phyloP scores from a whole-genome alignment of 2,888 invertebrate species.

The Steinernema scapterisci region DNA sequence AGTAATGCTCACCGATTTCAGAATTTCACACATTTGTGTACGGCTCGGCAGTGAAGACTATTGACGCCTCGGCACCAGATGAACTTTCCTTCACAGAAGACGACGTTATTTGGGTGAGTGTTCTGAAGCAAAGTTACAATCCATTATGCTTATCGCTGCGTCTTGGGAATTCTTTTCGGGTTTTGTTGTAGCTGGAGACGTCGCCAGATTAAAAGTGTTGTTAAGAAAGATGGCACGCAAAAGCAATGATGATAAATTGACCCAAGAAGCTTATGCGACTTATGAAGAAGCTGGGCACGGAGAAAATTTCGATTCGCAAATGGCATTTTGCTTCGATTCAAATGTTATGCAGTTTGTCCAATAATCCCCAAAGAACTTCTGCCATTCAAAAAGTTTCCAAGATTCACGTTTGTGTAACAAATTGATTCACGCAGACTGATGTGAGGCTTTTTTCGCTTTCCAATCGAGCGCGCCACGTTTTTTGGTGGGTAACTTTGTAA shows the following conservation, averaged over 20 bases:
- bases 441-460: too few species aligned
- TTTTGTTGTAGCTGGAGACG: neutral
- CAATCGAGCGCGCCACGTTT: too few species aligned
- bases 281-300: neutral
- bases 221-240: constrained; percentile 15
- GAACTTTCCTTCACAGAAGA: constrained; percentile 69
- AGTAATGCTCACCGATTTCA: constrained; percentile 45
- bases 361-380: too few species aligned
- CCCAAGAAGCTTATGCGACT: constrained; percentile 13
- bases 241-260: constrained; percentile 28
- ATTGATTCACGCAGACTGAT: too few species aligned
- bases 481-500: too few species aligned
- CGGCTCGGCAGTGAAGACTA: constrained; percentile 68
- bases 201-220: constrained; percentile 5
- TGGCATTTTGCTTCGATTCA: neutral
- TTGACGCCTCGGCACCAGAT: constrained; percentile 67
- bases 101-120: constrained; percentile 69
- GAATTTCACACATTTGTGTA: constrained; percentile 68
- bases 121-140: neutral
- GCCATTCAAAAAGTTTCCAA: too few species aligned
- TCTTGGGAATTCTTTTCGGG: constrained; percentile 27
- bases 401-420: too few species aligned
- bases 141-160: constrained; percentile 25
- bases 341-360: too few species aligned
- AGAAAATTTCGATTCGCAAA: neutral